phyloP scores from a whole-genome alignment of 1,140 invertebrate species.

The Homarus americanus region DNA sequence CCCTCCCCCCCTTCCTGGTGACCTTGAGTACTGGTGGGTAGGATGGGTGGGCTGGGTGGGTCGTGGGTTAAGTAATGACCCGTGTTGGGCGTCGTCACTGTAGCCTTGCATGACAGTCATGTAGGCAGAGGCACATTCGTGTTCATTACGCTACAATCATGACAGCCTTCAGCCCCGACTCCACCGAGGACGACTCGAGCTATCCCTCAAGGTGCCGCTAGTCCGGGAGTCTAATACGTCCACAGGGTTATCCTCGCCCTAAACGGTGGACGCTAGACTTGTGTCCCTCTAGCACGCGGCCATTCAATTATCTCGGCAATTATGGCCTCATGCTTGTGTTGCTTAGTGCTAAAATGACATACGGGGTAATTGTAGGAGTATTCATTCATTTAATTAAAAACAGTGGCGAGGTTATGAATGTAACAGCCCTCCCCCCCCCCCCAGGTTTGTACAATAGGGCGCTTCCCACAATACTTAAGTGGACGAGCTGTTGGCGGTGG shows the following conservation, averaged over 20 bases:
- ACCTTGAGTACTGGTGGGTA: too few species aligned
- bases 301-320: slow-evolving; percentile 67
- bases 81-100: background rate
- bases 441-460: background rate
- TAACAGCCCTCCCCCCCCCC: background rate
- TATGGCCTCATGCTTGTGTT: slow-evolving; percentile 68
- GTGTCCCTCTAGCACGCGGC: slow-evolving; percentile 24
- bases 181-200: too few species aligned
- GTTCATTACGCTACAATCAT: slow-evolving; percentile 55
- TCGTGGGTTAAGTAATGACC: background rate
- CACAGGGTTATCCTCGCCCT: background rate
- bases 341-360: slow-evolving; percentile 66
- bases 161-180: background rate
- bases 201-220: background rate
- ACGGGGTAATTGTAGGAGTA: slow-evolving; percentile 63
- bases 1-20: background rate
- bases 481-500: too few species aligned
- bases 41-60: too few species aligned
- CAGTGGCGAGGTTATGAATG: slow-evolving; percentile 30
- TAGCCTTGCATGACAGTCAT: slow-evolving; percentile 45
- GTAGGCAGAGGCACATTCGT: slow-evolving; percentile 44
- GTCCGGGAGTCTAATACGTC: background rate
- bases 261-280: background rate
- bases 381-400: slow-evolving; percentile 67
- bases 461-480: slow-evolving; percentile 20